These are phyloP conservation scores for Drosophila ohnishii DNA, from an alignment of 1,140 invertebrate genomes.

Conservation along the genomic window DNA sequence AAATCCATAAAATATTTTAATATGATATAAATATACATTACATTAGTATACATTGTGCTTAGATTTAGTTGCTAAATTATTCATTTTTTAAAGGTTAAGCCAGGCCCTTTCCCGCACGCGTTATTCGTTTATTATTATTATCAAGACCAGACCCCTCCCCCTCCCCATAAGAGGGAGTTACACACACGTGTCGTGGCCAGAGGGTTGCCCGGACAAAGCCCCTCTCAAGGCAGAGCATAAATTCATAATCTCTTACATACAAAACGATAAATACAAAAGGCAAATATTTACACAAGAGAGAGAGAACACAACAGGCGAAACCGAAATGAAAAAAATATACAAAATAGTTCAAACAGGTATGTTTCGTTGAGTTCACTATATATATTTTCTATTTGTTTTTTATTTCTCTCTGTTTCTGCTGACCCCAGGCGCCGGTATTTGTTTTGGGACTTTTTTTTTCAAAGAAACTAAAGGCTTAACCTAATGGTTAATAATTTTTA, in stretches of 20 bases:
- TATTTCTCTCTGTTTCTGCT: slow-evolving; percentile 5
- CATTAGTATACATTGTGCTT: background rate
- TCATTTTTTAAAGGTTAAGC: too few species aligned
- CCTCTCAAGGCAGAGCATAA: slow-evolving; percentile 39
- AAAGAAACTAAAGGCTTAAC: background rate
- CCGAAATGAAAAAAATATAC: background rate
- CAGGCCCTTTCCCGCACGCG: background rate
- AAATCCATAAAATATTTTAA: too few species aligned
- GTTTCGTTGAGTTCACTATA: slow-evolving; percentile 2
- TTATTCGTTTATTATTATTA: slow-evolving; percentile 3
- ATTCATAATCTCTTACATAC: slow-evolving; percentile 44
- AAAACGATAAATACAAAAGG: slow-evolving; percentile 38
- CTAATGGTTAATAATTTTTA: background rate
- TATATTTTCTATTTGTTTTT: slow-evolving; percentile 4
- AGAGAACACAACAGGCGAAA: background rate
- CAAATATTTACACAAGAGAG: slow-evolving; percentile 35
- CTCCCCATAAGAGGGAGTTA: background rate
- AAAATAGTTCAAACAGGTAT: slow-evolving; percentile 25
- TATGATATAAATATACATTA: too few species aligned
- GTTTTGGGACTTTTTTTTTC: background rate
- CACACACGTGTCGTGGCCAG: slow-evolving; percentile 19
- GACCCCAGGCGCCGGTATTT: slow-evolving; percentile 14
- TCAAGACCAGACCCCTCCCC: background rate
- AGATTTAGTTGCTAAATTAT: background rate
- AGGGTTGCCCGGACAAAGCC: slow-evolving; percentile 10